A percentile compares a stretch with the other conserved stretches of the same genome.
phyloP scores from a whole-genome alignment of 2,113 vertebrate genomes.

The Elephas maximus region DNA sequence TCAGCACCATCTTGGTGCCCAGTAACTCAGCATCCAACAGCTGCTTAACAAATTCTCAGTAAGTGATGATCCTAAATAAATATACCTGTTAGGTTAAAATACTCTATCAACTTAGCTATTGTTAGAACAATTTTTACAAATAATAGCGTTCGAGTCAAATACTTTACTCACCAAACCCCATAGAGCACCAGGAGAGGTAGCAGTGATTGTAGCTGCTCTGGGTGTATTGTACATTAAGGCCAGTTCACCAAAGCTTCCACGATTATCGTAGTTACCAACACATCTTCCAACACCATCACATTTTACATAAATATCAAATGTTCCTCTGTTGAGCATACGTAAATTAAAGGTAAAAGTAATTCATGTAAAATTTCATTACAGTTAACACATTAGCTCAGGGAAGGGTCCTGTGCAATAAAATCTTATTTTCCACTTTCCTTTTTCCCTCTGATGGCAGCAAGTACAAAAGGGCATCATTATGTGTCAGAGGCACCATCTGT shows the following conservation, averaged over 20 bases:
- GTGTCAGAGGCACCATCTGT: not conserved
- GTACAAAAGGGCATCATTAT: not conserved
- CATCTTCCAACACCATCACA: slow-evolving; percentile 93
- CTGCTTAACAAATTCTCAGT: not conserved
- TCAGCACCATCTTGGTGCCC: not conserved
- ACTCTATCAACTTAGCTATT: not conserved
- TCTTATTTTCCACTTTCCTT: not conserved
- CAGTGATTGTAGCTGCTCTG: slow-evolving; percentile 97
- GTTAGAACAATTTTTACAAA: slow-evolving; percentile 25
- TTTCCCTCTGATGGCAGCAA: not conserved
- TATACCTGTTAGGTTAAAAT: slow-evolving; percentile 24
- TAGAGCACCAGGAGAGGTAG: slow-evolving; percentile 96
- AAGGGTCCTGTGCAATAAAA: not conserved
- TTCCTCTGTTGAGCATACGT: slow-evolving; percentile 91
- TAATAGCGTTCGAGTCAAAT: not conserved
- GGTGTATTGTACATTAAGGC: slow-evolving; percentile 99
- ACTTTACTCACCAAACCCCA: slow-evolving; percentile 97
- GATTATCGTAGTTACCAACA: slow-evolving; percentile 97
- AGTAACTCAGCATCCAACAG: not conserved
- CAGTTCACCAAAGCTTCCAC: slow-evolving; percentile 98
- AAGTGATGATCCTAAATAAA: not conserved
- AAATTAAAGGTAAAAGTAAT: slow-evolving; percentile 49
- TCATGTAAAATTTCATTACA: slow-evolving; percentile 15
- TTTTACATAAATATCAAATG: slow-evolving; percentile 95
- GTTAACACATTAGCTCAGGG: not conserved